These are phyloP conservation scores for Acrocyrtus sp. DNA, from an alignment of 2,888 invertebrate species.

Conservation along the genomic window DNA sequence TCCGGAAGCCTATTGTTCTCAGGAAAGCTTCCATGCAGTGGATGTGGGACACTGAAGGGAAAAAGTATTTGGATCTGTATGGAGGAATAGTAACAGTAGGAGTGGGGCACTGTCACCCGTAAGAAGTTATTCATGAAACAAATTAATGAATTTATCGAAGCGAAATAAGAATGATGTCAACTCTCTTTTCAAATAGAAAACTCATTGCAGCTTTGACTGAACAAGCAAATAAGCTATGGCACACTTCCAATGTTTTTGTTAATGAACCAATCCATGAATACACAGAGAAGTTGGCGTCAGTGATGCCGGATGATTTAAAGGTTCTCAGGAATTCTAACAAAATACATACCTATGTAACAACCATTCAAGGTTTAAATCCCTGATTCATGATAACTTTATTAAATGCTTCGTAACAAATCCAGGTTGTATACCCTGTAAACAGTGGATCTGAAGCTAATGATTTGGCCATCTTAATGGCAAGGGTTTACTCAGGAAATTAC, in stretches of 20 bases:
- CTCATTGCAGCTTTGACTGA: constrained; percentile 81
- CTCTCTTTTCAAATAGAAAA: no score
- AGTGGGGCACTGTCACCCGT: constrained; percentile 98
- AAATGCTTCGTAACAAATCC: constrained; percentile 36
- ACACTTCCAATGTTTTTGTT: constrained; percentile 91
- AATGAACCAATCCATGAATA: constrained; percentile 93
- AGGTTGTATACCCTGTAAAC: constrained; percentile 93
- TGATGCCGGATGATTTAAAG: constrained; percentile 87
- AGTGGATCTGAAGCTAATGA: constrained; percentile 99
- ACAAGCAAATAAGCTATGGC: constrained; percentile 87
- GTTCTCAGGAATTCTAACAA: no score
- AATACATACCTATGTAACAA: background rate
- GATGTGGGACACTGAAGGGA: constrained; percentile 87
- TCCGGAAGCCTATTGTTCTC: constrained; percentile 84
- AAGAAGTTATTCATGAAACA: no score
- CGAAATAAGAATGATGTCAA: background rate
- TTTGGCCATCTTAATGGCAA: constrained; percentile 86
- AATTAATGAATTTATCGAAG: no score
- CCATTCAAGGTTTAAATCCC: background rate
- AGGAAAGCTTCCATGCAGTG: constrained; percentile 92
- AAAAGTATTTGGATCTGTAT: constrained; percentile 92
- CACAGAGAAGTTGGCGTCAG: constrained; percentile 80
- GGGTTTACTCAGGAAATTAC: constrained; percentile 84
- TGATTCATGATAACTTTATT: background rate
- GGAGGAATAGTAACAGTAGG: constrained; percentile 98